A percentile compares a stretch with the other conserved stretches of the same genome.
Conservation (phyloP, 2,113 vertebrate species). For the Heterochromis multidens region DNA sequence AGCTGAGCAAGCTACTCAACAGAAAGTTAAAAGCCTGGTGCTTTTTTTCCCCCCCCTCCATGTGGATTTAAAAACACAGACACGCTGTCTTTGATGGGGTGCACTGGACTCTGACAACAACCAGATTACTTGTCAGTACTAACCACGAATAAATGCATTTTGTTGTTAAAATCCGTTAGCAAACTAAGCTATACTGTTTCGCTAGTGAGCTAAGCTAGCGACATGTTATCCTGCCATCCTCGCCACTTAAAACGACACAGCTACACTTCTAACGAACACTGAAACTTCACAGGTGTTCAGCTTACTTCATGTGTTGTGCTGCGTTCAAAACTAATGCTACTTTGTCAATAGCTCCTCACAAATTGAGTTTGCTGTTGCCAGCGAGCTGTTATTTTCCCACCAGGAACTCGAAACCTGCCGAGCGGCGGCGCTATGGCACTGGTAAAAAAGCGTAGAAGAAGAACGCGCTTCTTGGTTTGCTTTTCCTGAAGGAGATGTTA, state of each 20-base stretch:
- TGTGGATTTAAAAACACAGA: background rate
- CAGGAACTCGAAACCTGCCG: background rate
- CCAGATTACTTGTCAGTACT: background rate
- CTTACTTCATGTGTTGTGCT: slow-evolving; percentile 23
- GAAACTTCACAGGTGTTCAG: background rate
- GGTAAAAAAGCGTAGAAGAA: background rate
- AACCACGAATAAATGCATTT: background rate
- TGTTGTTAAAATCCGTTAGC: background rate
- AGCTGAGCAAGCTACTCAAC: background rate
- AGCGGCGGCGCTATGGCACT: slow-evolving; percentile 1
- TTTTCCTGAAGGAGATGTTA: background rate
- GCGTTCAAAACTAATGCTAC: background rate
- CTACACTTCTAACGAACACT: no score
- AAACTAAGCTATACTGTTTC: background rate
- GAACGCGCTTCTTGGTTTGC: background rate
- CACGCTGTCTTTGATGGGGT: fast-evolving
- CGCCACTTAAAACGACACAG: background rate
- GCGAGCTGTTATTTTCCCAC: background rate
- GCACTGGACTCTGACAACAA: background rate
- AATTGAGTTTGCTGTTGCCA: background rate
- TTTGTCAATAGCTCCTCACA: background rate
- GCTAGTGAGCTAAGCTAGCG: slow-evolving; percentile 28
- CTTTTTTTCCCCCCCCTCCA: background rate
- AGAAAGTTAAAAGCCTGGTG: background rate
- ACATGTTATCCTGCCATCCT: background rate